Percentiles rank a stretch among this genome's conserved stretches.
Evolutionary conservation across 2,888 invertebrate species (phyloP).

Genomic region (Dolichopus griseipennis): DNA sequence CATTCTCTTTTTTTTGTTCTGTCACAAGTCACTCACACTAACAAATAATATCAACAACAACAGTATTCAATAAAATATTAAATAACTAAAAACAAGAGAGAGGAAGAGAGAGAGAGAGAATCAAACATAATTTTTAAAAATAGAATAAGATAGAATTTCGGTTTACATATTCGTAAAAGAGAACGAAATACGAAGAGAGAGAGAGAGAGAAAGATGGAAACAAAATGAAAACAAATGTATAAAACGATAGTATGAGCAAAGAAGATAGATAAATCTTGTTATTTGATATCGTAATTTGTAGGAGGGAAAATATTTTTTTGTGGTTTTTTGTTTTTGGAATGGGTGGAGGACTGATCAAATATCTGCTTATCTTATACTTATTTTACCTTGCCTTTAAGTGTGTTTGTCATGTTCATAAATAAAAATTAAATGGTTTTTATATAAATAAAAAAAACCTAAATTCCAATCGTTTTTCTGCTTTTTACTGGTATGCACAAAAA

Average conservation of each 20-base stretch:
- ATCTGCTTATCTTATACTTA: neutral
- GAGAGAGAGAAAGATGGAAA: neutral
- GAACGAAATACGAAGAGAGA: neutral
- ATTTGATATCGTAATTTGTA: neutral
- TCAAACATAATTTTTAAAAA: neutral
- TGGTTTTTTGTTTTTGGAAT: neutral
- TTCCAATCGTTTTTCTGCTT: too few species aligned
- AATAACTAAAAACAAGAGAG: neutral
- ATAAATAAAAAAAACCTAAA: too few species aligned
- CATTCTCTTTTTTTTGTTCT: neutral
- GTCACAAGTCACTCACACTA: neutral
- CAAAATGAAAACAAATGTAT: neutral
- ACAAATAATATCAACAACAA: too few species aligned
- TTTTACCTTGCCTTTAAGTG: neutral
- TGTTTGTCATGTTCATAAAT: too few species aligned
- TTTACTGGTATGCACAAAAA: slow-evolving; percentile 18
- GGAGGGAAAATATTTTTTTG: neutral
- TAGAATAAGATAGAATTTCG: neutral
- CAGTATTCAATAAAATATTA: neutral
- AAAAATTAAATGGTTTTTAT: too few species aligned
- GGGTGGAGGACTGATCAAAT: neutral
- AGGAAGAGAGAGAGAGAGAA: neutral
- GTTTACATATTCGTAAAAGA: neutral
- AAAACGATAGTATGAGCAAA: neutral
- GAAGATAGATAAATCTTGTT: too few species aligned